Conservation (phyloP, 2,888 invertebrate genomes). For the Cheilosia pagana region DNA sequence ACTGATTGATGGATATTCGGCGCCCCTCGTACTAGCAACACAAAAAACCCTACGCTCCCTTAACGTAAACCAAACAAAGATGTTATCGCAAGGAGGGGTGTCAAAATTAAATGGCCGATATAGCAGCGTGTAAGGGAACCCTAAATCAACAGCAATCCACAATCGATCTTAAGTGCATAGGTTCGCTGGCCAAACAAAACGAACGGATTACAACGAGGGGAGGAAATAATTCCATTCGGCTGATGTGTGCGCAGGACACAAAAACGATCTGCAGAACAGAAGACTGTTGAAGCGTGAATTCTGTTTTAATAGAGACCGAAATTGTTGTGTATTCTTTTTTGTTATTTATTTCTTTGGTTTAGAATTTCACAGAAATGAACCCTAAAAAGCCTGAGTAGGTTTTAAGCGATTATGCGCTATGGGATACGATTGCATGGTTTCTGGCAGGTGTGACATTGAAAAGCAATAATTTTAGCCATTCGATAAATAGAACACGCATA, state of each 20-base stretch:
- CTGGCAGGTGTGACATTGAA: constrained; percentile 68
- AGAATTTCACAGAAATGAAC: constrained; percentile 43
- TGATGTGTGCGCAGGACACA: constrained; percentile 11
- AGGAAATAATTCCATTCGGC: constrained; percentile 31
- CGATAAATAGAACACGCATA: background rate
- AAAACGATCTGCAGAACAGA: constrained; percentile 44
- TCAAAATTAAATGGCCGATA: constrained; percentile 65
- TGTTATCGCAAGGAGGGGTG: constrained; percentile 64
- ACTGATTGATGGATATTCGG: constrained; percentile 54
- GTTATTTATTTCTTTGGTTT: constrained; percentile 51
- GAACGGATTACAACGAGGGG: constrained; percentile 41
- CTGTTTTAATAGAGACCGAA: constrained; percentile 49
- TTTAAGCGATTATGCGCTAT: constrained; percentile 60
- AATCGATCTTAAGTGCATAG: constrained; percentile 65
- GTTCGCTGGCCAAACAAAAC: constrained; percentile 28
- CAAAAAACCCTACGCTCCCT: constrained; percentile 17
- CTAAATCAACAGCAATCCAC: constrained; percentile 48
- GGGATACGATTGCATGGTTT: constrained; percentile 31
- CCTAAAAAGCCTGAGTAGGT: constrained; percentile 42
- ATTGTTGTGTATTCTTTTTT: constrained; percentile 25
- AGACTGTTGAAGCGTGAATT: constrained; percentile 60
- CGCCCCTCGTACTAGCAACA: background rate
- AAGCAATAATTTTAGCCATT: constrained; percentile 36
- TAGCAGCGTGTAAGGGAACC: constrained; percentile 34
- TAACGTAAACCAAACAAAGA: constrained; percentile 55